Evolutionary conservation across 2,888 invertebrate species (phyloP).

Genomic region (Ormyrus labotus): DNA sequence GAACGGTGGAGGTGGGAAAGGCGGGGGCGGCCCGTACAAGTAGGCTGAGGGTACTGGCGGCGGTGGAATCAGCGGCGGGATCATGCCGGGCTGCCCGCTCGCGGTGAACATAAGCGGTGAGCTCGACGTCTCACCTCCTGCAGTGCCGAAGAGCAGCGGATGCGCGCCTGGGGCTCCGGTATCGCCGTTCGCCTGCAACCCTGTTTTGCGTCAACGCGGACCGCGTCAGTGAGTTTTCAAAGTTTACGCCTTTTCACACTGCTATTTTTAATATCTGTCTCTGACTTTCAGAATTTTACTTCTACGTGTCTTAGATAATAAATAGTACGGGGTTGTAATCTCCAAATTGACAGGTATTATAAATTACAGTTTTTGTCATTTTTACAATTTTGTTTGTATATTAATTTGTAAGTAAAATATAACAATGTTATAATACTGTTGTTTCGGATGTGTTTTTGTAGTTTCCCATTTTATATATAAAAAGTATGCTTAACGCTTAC

Average conservation of each 20-base stretch:
- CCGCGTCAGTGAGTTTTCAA: neutral
- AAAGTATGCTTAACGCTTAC: slow-evolving; percentile 9
- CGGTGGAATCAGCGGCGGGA: slow-evolving; percentile 75
- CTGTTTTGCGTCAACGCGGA: slow-evolving; percentile 17
- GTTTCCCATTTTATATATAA: neutral
- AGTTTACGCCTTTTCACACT: no score
- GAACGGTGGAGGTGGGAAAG: slow-evolving; percentile 79
- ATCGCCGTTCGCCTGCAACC: slow-evolving; percentile 53
- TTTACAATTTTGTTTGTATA: no score
- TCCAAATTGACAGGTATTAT: no score
- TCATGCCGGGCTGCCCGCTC: slow-evolving; percentile 58
- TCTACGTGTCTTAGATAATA: no score
- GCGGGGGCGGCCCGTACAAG: slow-evolving; percentile 72
- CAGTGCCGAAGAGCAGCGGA: slow-evolving; percentile 66
- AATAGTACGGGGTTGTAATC: no score
- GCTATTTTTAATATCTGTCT: no score
- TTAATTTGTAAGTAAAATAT: neutral
- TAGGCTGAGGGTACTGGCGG: slow-evolving; percentile 63
- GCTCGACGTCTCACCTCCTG: slow-evolving; percentile 72
- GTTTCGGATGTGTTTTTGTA: slow-evolving; percentile 22
- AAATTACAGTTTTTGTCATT: no score
- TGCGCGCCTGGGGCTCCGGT: slow-evolving; percentile 55
- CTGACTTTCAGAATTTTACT: no score
- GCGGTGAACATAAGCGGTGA: slow-evolving; percentile 75
- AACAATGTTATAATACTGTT: slow-evolving; percentile 14